Evolutionary conservation across 2,888 invertebrate genomes (phyloP).

Genomic region (Siphlonurus alternatus): DNA sequence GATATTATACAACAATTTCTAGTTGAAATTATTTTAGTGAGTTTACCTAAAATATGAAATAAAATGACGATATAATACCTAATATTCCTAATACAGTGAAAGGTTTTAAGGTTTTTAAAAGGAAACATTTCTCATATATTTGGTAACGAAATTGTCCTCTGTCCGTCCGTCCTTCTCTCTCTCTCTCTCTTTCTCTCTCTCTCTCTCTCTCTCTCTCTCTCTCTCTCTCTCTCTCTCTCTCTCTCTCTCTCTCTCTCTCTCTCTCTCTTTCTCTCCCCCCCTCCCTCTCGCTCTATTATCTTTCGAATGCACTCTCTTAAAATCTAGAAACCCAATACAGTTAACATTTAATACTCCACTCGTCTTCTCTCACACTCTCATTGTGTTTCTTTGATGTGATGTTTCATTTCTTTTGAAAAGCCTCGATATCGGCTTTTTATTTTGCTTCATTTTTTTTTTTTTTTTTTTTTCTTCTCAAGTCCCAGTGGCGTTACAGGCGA

Average conservation of each 20-base stretch:
- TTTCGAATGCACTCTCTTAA: not conserved
- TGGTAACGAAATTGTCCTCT: too few species aligned
- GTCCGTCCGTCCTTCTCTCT: not conserved
- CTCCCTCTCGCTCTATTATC: conserved; percentile 7
- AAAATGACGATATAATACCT: too few species aligned
- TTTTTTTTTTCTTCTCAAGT: conserved; percentile 8
- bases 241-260: conserved; percentile 8
- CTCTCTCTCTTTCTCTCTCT: conserved; percentile 10
- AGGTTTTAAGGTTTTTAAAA: too few species aligned
- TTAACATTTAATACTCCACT: conserved; percentile 20
- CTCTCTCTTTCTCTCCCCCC: conserved; percentile 6
- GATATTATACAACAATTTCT: too few species aligned
- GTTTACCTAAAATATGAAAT: too few species aligned
- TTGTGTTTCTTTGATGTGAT: conserved; percentile 2
- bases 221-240: conserved; percentile 7
- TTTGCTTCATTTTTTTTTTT: conserved; percentile 21
- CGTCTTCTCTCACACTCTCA: conserved; percentile 12
- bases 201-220: conserved; percentile 4
- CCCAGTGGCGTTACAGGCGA: too few species aligned
- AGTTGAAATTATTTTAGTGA: too few species aligned
- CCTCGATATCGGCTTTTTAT: conserved; percentile 17
- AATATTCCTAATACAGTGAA: too few species aligned
- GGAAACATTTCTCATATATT: too few species aligned
- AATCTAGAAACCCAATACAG: conserved; percentile 21
- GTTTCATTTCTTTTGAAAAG: conserved; percentile 22